Percentiles rank a stretch among this genome's conserved stretches.
Conservation (phyloP, 2,888 invertebrate species). For the Ectemnius cavifrons region DNA sequence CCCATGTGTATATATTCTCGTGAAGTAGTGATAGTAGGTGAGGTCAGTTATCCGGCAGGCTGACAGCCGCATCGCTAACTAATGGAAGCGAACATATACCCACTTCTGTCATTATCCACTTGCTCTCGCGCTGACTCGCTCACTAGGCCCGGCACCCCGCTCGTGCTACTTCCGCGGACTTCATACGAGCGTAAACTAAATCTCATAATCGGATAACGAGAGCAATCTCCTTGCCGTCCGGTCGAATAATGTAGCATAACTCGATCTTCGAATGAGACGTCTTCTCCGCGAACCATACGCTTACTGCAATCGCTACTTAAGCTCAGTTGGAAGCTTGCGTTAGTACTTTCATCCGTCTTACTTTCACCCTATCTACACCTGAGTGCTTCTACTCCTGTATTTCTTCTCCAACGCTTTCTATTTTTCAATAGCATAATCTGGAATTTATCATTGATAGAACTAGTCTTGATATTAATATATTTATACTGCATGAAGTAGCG, state of each 20-base stretch:
- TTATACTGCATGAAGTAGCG: no score
- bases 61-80: constrained; percentile 40
- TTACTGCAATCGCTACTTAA: neutral
- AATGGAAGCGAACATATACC: constrained; percentile 36
- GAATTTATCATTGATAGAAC: no score
- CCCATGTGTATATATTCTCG: no score
- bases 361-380: neutral
- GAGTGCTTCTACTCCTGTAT: no score
- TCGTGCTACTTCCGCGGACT: constrained; percentile 33
- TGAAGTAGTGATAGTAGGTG: neutral
- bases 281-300: neutral
- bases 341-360: constrained; percentile 1
- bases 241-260: constrained; percentile 54
- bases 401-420: no score
- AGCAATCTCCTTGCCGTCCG: constrained; percentile 25
- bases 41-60: constrained; percentile 41
- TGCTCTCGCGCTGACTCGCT: constrained; percentile 13
- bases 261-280: constrained; percentile 37
- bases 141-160: constrained; percentile 21
- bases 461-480: no score
- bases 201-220: constrained; percentile 66
- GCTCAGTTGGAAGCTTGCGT: neutral
- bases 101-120: constrained; percentile 54
- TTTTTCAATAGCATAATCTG: no score
- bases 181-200: constrained; percentile 62